Conservation (phyloP, 2,797 vertebrate species). For the Enteromius mattozi region DNA sequence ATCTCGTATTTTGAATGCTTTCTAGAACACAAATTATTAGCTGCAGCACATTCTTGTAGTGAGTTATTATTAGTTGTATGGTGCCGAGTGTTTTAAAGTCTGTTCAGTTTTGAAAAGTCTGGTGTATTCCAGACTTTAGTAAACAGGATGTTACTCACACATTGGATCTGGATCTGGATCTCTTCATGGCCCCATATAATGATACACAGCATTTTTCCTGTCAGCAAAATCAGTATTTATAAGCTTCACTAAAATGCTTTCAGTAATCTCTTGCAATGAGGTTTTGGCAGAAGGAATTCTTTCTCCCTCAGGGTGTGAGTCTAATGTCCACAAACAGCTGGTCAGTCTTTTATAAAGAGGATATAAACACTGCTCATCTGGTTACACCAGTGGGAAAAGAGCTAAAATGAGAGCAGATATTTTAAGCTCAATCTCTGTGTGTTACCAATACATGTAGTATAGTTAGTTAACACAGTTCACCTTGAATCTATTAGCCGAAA, state of each 20-base stretch:
- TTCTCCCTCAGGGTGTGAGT: slow-evolving; percentile 36
- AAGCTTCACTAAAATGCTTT: slow-evolving; percentile 28
- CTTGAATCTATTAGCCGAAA: neutral
- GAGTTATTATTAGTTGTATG: neutral
- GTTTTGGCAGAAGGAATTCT: slow-evolving; percentile 17
- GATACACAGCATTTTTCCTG: slow-evolving; percentile 13
- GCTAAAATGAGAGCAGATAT: neutral
- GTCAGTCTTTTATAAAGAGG: slow-evolving; percentile 35
- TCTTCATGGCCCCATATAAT: neutral
- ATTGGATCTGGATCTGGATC: neutral
- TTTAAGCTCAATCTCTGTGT: neutral
- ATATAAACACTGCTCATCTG: slow-evolving; percentile 24
- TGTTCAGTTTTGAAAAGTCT: neutral
- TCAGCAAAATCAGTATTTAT: slow-evolving; percentile 13
- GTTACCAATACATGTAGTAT: neutral
- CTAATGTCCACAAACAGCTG: slow-evolving; percentile 42
- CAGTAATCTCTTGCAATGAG: slow-evolving; percentile 10
- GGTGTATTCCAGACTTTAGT: slow-evolving; percentile 9
- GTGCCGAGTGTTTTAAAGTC: neutral
- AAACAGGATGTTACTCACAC: neutral
- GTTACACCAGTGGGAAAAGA: slow-evolving; percentile 33
- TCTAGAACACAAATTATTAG: neutral
- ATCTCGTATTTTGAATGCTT: neutral
- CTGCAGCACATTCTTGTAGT: neutral
- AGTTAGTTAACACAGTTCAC: neutral